Base-by-base conservation (phyloP, 2,888 invertebrate species). In the Dryadula phaetusa region DNA sequence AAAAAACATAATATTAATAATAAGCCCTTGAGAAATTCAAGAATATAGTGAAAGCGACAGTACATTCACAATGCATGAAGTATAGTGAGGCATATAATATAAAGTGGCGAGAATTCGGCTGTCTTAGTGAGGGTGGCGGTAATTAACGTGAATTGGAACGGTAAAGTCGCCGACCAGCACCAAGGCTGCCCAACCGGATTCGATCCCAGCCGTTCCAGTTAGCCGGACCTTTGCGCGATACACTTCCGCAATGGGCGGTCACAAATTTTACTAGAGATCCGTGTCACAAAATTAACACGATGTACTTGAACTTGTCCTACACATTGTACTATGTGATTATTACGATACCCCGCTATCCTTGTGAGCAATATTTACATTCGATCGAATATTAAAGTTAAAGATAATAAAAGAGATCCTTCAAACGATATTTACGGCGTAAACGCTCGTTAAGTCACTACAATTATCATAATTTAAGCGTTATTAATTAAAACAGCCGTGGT, bases 121-220 rank as follows among this genome's bases (percentile, higher is more conserved):
- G 28, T 47, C 40, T 10, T 58, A 67, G 67, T 62, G 76, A 83
- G 85, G 85, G 82, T 82, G 79, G 71, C 80, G 76, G 79, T 87
- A 90, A 91, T 91, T 89, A 88, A 82, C 82, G 79, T 83, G 82
- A 86, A 90, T 88, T 90, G 88, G 90, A 91, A 84, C 82, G 90
- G 90, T 88, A 86, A 88, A 91, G 90, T 91, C 88, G 88, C 85
- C 86, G 87, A 87, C 90, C 83, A 82, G 80, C 83, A 83, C 86
- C 91, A 91, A 92, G 92, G 91, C 87, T 90, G 86, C 79, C 81
- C 82, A 86, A 91, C 92, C 90, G 90, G 92, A 92, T 90, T 90
- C 84, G 82, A 87, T 82, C 87, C 86, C 87, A 85, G 84, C 82
- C 88, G 88, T 87, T 89, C 89, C 87, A 90, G 89, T 90, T 90